Evolutionary conservation across 2,888 invertebrate species (phyloP).

Genomic region (Drosophila fulvimacula): DNA sequence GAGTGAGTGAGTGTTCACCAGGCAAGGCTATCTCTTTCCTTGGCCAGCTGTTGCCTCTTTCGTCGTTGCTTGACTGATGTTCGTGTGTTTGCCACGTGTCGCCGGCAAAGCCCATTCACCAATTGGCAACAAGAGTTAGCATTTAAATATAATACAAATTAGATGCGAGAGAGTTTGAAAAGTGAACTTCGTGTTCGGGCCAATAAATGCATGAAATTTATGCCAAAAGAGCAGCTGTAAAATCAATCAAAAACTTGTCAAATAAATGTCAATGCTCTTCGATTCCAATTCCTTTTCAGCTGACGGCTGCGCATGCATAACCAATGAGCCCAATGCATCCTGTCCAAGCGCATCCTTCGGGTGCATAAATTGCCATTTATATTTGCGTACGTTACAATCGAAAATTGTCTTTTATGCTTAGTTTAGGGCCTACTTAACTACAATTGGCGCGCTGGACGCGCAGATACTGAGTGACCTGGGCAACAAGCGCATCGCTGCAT

Average conservation of each 20-base stretch:
- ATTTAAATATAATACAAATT: conserved; percentile 24
- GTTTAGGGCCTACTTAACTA: conserved; percentile 21
- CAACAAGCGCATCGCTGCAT: conserved; percentile 59
- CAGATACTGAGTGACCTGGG: conserved; percentile 44
- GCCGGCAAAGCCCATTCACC: conserved; percentile 55
- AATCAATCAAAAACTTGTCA: conserved; percentile 83
- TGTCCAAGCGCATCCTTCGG: conserved; percentile 53
- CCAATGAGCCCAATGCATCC: conserved; percentile 58
- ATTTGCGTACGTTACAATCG: conserved; percentile 35
- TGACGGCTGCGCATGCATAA: conserved; percentile 66
- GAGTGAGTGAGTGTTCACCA: conserved; percentile 14
- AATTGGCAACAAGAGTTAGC: conserved; percentile 48
- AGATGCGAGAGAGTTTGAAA: conserved; percentile 58
- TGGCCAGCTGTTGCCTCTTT: conserved; percentile 62
- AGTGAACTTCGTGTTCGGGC: conserved; percentile 70
- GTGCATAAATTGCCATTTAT: conserved; percentile 66
- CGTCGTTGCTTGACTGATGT: conserved; percentile 21
- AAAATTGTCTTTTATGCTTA: conserved; percentile 9
- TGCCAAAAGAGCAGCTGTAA: conserved; percentile 75
- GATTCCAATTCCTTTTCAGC: conserved; percentile 24
- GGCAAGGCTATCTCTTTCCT: conserved; percentile 44
- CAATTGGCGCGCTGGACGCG: conserved; percentile 56
- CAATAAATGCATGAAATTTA: conserved; percentile 15
- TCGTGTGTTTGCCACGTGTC: conserved; percentile 80
- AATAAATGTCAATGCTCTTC: conserved; percentile 75